These are phyloP conservation scores for Volucella inflata DNA, from an alignment of 2,888 invertebrate species.

Conservation along the genomic window DNA sequence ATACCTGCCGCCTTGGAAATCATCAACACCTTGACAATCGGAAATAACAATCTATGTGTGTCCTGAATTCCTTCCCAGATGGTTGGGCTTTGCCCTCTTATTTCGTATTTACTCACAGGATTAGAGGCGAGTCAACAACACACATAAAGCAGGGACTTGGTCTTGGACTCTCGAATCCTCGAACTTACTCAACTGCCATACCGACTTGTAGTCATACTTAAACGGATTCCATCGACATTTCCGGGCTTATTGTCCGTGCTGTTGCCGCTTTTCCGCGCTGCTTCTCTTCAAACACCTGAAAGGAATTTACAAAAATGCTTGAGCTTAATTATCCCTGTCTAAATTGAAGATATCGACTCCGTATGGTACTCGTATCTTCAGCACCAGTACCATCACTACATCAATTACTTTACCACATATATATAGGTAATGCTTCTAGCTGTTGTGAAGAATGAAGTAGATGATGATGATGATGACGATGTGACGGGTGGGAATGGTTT, in stretches of 20 bases:
- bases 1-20: conserved; percentile 41
- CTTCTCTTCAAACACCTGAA: conserved; percentile 52
- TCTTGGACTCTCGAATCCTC: neutral
- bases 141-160: conserved; percentile 29
- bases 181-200: conserved; percentile 2
- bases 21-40: conserved; percentile 72
- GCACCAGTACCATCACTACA: neutral
- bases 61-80: conserved; percentile 28
- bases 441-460: no score
- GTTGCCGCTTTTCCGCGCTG: conserved; percentile 8
- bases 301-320: conserved; percentile 68
- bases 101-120: conserved; percentile 52
- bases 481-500: conserved; percentile 5
- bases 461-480: conserved; percentile 7
- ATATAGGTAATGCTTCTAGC: no score
- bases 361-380: conserved; percentile 36
- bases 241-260: conserved; percentile 64
- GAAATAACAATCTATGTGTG: conserved; percentile 67
- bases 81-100: neutral
- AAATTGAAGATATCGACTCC: conserved; percentile 67
- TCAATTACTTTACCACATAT: neutral
- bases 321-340: conserved; percentile 67
- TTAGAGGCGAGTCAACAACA: conserved; percentile 43
- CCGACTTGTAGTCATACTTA: neutral
- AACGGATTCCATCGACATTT: conserved; percentile 69